These are phyloP conservation scores for Squalus acanthias DNA, from an alignment of 2,797 vertebrate genomes.

Conservation along the genomic window DNA sequence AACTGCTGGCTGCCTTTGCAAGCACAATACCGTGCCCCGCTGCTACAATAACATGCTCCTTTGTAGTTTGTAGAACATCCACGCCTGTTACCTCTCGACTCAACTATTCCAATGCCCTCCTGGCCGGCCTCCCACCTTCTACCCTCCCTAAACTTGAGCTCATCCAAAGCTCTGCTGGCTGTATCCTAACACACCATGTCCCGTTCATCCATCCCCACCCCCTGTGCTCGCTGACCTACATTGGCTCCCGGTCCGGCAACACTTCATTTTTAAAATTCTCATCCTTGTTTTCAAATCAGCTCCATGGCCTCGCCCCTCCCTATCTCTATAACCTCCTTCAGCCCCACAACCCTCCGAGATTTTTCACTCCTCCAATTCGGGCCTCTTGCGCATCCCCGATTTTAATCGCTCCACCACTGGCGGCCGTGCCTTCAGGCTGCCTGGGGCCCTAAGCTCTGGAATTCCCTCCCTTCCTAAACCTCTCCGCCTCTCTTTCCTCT, in stretches of 20 bases:
- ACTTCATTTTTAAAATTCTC: neutral
- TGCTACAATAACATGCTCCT: neutral
- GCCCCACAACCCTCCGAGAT: neutral
- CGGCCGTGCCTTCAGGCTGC: neutral
- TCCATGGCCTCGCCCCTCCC: neutral
- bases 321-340: neutral
- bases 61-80: neutral
- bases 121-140: neutral
- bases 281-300: neutral
- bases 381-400: neutral
- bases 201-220: neutral
- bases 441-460: neutral
- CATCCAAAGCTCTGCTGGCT: neutral
- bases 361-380: too few species aligned
- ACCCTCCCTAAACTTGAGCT: neutral
- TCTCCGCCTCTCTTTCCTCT: neutral
- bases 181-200: neutral
- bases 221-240: neutral
- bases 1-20: neutral
- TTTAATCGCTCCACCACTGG: too few species aligned
- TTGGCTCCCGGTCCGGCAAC: neutral
- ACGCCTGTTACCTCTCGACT: neutral
- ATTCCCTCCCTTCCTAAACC: neutral
- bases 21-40: neutral
- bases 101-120: neutral